phyloP scores from a whole-genome alignment of 2,113 vertebrate genomes.

The Mastomys natalensis region DNA sequence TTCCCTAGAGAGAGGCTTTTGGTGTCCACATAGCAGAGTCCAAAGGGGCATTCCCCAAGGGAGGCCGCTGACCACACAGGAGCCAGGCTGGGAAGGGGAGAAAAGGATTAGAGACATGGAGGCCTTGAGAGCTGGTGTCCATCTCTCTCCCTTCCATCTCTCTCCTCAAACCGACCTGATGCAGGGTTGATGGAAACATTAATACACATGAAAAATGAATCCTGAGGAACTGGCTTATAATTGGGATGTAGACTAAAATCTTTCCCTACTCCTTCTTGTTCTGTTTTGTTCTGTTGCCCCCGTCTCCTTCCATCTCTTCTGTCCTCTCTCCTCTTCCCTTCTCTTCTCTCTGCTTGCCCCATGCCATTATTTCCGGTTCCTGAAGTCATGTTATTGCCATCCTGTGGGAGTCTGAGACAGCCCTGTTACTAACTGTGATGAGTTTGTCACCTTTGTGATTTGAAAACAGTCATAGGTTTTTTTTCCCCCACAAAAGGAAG shows the following conservation, averaged over 20 bases:
- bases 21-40: neutral
- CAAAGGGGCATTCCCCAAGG: no score
- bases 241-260: neutral
- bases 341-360: no score
- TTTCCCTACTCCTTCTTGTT: no score
- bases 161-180: neutral
- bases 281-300: no score
- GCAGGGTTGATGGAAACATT: neutral
- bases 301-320: neutral
- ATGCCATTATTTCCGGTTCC: neutral
- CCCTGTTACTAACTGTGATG: no score
- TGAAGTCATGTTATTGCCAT: neutral
- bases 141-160: no score
- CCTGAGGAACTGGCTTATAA: neutral
- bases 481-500: accelerated
- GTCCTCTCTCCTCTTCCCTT: neutral
- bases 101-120: neutral
- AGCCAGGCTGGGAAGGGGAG: no score
- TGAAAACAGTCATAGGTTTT: neutral
- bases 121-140: accelerated
- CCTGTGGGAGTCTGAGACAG: neutral
- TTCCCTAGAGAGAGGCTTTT: neutral
- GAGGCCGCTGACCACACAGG: neutral
- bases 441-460: neutral
- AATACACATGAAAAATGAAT: neutral